phyloP scores from a whole-genome alignment of 2,888 invertebrate species.

The Tortricodes alternella region DNA sequence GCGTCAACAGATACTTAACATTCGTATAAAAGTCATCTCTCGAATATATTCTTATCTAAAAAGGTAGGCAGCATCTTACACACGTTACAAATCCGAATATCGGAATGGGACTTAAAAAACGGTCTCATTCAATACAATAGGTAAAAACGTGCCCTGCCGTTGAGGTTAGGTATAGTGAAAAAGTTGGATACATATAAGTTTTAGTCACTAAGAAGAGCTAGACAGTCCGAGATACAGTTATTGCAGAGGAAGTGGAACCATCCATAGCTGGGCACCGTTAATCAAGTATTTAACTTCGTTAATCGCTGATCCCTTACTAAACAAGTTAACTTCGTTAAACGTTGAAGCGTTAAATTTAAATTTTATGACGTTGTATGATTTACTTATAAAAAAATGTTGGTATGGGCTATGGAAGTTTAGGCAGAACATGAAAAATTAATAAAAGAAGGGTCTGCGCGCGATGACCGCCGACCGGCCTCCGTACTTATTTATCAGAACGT shows the following conservation, averaged over 20 bases:
- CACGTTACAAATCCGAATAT: slow-evolving; percentile 64
- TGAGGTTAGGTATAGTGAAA: slow-evolving; percentile 68
- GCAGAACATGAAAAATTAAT: too few relatives aligned
- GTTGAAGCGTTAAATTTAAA: too few relatives aligned
- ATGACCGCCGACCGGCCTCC: too few relatives aligned
- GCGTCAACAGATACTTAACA: slow-evolving; percentile 80
- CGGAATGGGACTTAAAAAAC: slow-evolving; percentile 60
- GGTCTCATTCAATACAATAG: slow-evolving; percentile 55
- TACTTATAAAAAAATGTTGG: too few relatives aligned
- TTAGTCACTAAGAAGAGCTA: slow-evolving; percentile 65
- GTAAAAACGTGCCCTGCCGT: slow-evolving; percentile 54
- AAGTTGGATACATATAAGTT: slow-evolving; percentile 62
- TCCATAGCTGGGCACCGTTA: too few relatives aligned
- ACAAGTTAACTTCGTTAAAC: too few relatives aligned
- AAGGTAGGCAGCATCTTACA: slow-evolving; percentile 75
- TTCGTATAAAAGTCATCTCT: slow-evolving; percentile 82
- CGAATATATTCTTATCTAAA: slow-evolving; percentile 81
- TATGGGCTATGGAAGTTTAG: too few relatives aligned
- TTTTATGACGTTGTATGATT: too few relatives aligned
- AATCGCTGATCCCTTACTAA: too few relatives aligned
- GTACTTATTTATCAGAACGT: too few relatives aligned
- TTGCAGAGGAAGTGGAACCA: slow-evolving; percentile 53
- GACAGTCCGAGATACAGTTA: slow-evolving; percentile 37
- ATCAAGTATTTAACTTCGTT: too few relatives aligned
- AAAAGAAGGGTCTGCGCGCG: too few relatives aligned